Percentiles rank a stretch among this genome's conserved stretches.
These are phyloP conservation scores for Limanda limanda DNA, from an alignment of 2,113 vertebrate species.

Conservation along the genomic window DNA sequence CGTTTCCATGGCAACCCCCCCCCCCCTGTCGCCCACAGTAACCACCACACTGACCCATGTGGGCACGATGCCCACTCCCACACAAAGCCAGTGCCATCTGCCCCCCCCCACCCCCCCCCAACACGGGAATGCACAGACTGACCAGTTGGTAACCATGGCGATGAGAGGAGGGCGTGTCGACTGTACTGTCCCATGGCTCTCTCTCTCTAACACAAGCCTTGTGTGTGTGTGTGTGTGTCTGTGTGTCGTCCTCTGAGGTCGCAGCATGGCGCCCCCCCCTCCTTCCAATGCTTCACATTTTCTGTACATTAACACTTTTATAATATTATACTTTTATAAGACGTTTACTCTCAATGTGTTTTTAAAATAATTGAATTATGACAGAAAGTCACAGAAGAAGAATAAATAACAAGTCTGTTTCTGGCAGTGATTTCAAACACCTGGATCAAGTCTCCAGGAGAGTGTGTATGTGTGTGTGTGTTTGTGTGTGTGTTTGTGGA, in stretches of 20 bases:
- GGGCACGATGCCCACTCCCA: conserved; percentile 62
- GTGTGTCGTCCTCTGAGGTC: conserved; percentile 5
- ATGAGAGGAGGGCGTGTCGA: conserved; percentile 40
- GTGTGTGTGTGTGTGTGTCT: conserved; percentile 27
- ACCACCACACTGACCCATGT: conserved; percentile 54
- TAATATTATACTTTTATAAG: too few species aligned
- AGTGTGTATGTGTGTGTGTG: conserved; percentile 17
- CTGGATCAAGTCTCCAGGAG: conserved; percentile 77
- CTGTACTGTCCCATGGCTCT: conserved; percentile 39
- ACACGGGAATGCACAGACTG: conserved; percentile 54
- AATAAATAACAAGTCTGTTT: conserved; percentile 74
- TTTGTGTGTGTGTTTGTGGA: conserved; percentile 79
- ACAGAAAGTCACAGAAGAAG: background rate
- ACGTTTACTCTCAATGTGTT: too few species aligned
- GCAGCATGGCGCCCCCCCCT: background rate
- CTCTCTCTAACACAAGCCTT: conserved; percentile 38
- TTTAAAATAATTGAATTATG: too few species aligned
- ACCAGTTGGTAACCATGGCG: conserved; percentile 63
- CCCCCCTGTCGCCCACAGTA: conserved; percentile 49
- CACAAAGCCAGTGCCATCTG: conserved; percentile 61
- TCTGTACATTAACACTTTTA: too few species aligned
- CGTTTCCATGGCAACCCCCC: conserved; percentile 46
- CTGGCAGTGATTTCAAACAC: conserved; percentile 59
- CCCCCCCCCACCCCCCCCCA: conserved; percentile 8
- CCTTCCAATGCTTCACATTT: background rate